Percentiles rank a stretch among this genome's conserved stretches.
These are phyloP conservation scores for Mystacornis crossleyi DNA, from an alignment of 2,113 vertebrate genomes.

Conservation along the genomic window DNA sequence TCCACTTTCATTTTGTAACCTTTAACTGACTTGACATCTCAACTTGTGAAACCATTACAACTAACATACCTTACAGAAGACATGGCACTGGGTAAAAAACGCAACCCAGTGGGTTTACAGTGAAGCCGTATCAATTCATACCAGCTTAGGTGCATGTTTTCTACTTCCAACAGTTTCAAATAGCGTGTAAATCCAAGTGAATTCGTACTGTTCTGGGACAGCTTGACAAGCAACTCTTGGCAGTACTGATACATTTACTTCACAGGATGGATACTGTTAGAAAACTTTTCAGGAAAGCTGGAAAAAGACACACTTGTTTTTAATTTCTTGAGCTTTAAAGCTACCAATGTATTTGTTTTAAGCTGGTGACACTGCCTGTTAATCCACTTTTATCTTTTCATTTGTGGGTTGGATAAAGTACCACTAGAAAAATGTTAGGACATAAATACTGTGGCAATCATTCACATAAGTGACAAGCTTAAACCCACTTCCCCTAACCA, in stretches of 20 bases:
- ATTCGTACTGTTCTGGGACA: not conserved
- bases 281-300: not conserved
- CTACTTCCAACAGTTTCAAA: not conserved
- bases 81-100: not conserved
- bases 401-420: not conserved
- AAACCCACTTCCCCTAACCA: not conserved
- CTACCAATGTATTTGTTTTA: not conserved
- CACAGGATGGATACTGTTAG: not conserved
- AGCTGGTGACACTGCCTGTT: not conserved
- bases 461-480: not conserved
- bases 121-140: not conserved
- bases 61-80: not conserved
- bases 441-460: not conserved
- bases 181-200: not conserved
- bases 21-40: not conserved
- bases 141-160: not conserved
- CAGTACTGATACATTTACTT: not conserved
- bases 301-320: not conserved
- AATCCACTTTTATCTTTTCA: not conserved
- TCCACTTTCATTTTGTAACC: not conserved
- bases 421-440: not conserved
- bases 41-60: not conserved
- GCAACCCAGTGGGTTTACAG: too few relatives aligned
- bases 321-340: not conserved
- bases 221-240: not conserved